Conservation (phyloP, 1,140 invertebrate genomes). For the Trinorchestia longiramus region DNA sequence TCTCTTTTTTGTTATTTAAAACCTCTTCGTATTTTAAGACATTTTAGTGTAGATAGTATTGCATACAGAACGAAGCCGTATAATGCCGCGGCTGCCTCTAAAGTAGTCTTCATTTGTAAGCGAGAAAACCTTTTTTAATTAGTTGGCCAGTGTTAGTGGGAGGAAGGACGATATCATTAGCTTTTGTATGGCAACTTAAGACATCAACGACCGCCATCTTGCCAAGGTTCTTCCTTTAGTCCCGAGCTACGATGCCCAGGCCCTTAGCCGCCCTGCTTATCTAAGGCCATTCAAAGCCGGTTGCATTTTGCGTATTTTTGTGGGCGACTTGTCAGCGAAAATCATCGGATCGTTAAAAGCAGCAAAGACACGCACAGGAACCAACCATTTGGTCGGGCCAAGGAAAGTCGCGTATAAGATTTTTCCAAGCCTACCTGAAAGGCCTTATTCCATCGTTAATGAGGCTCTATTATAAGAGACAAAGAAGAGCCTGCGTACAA, state of each 20-base stretch:
- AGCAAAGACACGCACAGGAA: slow-evolving; percentile 4
- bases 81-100: background rate
- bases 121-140: background rate
- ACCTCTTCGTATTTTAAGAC: background rate
- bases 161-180: slow-evolving; percentile 7
- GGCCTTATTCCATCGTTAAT: slow-evolving; percentile 52
- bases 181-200: background rate
- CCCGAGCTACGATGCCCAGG: background rate
- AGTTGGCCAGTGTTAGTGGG: background rate
- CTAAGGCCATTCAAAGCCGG: slow-evolving; percentile 42
- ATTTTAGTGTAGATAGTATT: background rate
- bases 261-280: slow-evolving; percentile 40
- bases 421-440: slow-evolving; percentile 44
- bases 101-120: background rate
- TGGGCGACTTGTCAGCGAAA: slow-evolving; percentile 16
- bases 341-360: slow-evolving; percentile 41
- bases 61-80: background rate
- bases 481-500: slow-evolving; percentile 49
- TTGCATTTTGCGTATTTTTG: slow-evolving; percentile 42
- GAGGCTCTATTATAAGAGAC: slow-evolving; percentile 53
- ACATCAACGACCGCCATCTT: slow-evolving; percentile 24
- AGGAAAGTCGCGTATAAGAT: slow-evolving; percentile 50
- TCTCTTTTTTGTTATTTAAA: background rate
- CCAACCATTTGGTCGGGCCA: background rate
- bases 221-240: background rate